phyloP scores from a whole-genome alignment of 2,888 invertebrate genomes.

The Cheilosia urbana region DNA sequence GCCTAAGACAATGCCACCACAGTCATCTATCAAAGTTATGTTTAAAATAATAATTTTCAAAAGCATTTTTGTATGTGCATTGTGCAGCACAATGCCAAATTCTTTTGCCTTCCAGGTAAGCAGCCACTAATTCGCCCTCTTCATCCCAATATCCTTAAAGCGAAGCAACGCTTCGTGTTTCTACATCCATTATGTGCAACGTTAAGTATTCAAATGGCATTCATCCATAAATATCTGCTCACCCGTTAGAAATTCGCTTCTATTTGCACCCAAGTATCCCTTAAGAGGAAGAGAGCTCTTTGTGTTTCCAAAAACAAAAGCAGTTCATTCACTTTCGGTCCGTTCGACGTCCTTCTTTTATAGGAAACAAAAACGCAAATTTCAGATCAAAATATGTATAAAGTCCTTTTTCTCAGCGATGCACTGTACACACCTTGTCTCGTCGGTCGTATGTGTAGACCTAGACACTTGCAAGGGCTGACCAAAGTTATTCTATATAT shows the following conservation, averaged over 20 bases:
- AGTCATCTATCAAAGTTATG: too few relatives aligned
- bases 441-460: neutral
- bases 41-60: too few relatives aligned
- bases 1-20: too few relatives aligned
- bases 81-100: too few relatives aligned
- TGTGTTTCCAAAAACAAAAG: slow-evolving; percentile 1
- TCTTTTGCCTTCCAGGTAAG: too few relatives aligned
- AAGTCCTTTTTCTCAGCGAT: slow-evolving; percentile 1
- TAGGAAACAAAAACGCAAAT: slow-evolving; percentile 1
- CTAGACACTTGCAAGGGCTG: slow-evolving; percentile 25
- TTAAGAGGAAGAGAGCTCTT: too few relatives aligned
- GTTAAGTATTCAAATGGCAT: slow-evolving; percentile 40
- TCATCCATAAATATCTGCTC: slow-evolving; percentile 35
- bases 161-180: neutral
- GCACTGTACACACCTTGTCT: neutral
- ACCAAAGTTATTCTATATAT: slow-evolving; percentile 43
- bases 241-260: slow-evolving; percentile 25
- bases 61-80: too few relatives aligned
- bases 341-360: neutral
- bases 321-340: slow-evolving; percentile 10
- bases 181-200: slow-evolving; percentile 13
- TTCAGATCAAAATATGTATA: slow-evolving; percentile 12
- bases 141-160: neutral
- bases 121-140: neutral
- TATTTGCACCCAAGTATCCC: neutral